Evolutionary conservation across 2,888 invertebrate species (phyloP), one percentile per base, ranked within the genome.

Genomic region (Cremastinae sp.): DNA sequence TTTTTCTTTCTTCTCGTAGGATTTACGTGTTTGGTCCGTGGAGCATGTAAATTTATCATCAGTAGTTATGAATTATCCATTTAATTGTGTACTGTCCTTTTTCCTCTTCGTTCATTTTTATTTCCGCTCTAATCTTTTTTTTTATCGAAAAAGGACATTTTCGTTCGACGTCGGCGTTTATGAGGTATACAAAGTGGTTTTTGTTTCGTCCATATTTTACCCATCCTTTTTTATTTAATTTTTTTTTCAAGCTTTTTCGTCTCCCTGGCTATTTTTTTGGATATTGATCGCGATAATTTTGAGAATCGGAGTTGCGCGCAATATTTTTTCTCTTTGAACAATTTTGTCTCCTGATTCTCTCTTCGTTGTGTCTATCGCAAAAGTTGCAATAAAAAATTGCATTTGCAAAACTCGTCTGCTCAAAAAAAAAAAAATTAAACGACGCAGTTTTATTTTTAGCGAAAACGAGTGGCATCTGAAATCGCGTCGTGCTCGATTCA

Each of bases 21-120:
- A 83, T 83, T 77, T 83, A 83, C 78, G 81, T 83, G 79, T 70
- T 80, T 86, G 87, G 87, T 87, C 87, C 87, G 86, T 87, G 84
- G 85, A 85, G 83, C 82, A 80, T 86, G 83, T 81, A 84, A 86
- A 80, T 79, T 82, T 83, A 84, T 83, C 82, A 82, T 81, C 78
- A 75, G 84, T 83, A 14, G 61, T 74, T 74, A 75, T 78, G 12
- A 65, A 75, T 58, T 74, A 74, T 78, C 37, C 39, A n/a, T 49
- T 77, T 66, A 73, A 75, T 78, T 74, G 66, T 16, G 53, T 65
- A 43, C 43, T 53, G 55, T 18, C n/a, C 28, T 28, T 28, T 5
- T 28, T n/a, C n/a, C 28, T 28, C 2, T 28, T 28, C 28, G 28
- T 28, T 28, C 2, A 3, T 28, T 2, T 28, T 28, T 28, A 28